Percentiles rank a stretch among this genome's conserved stretches.
These are phyloP conservation scores for Taenioides sp. DNA, from an alignment of 2,797 vertebrate genomes.

Conservation along the genomic window DNA sequence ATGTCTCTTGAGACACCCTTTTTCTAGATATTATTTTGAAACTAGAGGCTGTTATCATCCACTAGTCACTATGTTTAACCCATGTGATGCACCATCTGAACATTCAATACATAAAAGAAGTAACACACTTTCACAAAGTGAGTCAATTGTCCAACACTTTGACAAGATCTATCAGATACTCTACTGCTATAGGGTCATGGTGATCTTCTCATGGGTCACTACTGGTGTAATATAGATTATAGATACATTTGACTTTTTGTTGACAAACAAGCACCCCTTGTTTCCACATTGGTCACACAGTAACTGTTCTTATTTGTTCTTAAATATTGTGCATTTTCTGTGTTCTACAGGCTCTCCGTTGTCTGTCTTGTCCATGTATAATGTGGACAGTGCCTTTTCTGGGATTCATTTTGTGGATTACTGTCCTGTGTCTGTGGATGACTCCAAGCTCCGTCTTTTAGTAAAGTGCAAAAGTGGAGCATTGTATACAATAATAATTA, in stretches of 20 bases:
- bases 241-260: not conserved
- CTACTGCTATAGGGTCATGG: not conserved
- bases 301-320: not conserved
- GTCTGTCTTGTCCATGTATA: conserved; percentile 37
- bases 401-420: conserved; percentile 77
- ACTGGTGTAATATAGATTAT: not conserved
- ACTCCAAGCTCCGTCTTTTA: conserved; percentile 63
- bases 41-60: not conserved
- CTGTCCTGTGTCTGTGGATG: conserved; percentile 33
- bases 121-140: not conserved
- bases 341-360: conserved; percentile 52
- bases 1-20: no score
- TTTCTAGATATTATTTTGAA: no score
- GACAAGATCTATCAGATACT: not conserved
- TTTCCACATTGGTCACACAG: not conserved
- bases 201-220: not conserved
- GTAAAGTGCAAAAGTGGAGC: conserved; percentile 76
- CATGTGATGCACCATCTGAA: not conserved
- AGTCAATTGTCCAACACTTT: not conserved
- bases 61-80: not conserved
- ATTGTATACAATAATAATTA: conserved; percentile 67
- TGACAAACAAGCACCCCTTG: not conserved
- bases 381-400: conserved; percentile 30
- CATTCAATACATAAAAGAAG: not conserved
- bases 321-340: not conserved